Evolutionary conservation across 1,140 invertebrate species (phyloP).

Genomic region (Probaryconus sp.): DNA sequence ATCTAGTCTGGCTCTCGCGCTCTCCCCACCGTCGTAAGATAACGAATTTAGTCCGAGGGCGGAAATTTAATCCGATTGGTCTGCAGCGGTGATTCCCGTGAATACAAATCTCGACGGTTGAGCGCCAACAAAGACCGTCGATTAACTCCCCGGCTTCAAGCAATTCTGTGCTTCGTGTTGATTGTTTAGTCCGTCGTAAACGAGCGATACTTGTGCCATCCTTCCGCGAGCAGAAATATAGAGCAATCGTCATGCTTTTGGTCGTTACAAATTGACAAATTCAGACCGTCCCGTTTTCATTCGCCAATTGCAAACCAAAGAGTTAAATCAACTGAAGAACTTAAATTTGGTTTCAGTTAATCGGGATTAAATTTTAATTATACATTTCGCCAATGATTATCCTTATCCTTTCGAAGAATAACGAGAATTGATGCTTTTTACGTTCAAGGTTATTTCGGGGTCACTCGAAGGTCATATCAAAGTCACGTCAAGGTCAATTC

Average conservation of each 20-base stretch:
- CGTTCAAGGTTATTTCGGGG: too few relatives aligned
- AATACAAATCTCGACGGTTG: conserved; percentile 59
- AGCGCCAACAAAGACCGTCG: conserved; percentile 54
- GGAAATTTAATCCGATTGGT: conserved; percentile 60
- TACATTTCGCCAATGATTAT: too few relatives aligned
- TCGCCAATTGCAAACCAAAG: too few relatives aligned
- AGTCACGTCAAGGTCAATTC: too few relatives aligned
- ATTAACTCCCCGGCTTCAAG: conserved; percentile 54
- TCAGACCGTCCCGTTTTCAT: not conserved
- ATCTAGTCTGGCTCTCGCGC: too few relatives aligned
- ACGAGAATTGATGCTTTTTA: too few relatives aligned
- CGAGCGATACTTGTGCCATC: conserved; percentile 40
- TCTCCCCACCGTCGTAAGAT: too few relatives aligned
- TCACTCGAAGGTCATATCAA: too few relatives aligned
- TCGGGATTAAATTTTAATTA: too few relatives aligned
- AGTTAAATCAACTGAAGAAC: too few relatives aligned
- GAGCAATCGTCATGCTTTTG: conserved; percentile 6
- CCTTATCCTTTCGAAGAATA: too few relatives aligned
- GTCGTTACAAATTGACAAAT: conserved; percentile 10
- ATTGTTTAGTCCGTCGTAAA: conserved; percentile 41
- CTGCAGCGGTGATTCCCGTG: conserved; percentile 51
- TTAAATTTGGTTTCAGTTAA: too few relatives aligned
- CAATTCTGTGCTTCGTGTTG: conserved; percentile 36
- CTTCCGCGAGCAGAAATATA: conserved; percentile 27
- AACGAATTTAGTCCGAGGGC: conserved; percentile 51